Base-by-base conservation (phyloP, 2,113 vertebrate genomes). In the Megaceryle maxima region DNA sequence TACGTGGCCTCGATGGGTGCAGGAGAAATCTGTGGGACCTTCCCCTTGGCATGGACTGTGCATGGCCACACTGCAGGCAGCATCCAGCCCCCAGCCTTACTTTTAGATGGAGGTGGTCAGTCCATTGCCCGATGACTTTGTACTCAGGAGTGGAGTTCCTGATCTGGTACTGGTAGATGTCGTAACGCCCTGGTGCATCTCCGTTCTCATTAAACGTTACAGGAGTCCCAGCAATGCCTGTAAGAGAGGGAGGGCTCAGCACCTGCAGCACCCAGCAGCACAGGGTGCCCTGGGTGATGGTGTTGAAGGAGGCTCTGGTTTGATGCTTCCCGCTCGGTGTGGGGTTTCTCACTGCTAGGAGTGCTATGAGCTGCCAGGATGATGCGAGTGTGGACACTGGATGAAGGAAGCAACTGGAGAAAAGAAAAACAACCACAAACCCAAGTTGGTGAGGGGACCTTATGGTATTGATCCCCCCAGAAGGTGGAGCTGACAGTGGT, bases 81-180 rank as follows among this genome's bases (percentile, higher is more conserved):
- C 51, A 25, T 43, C 22, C 51, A 63, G 48, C 21, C n/a, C 90
- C n/a, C 33, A 51, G 15, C n/a, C 98, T 93, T 98, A 99, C 99
- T 76, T 99, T 97, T 43, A 99, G 98, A 95, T 99, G 97, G 50
- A 99, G 98, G 75, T 99, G 98, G 94, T 99, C 99, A 0, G 98
- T 99, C 99, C 99, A 99, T 56, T 99, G 98, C 68, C 99, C 99
- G 0, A 99, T 99, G 97, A 99, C 98, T 97, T 98, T 99, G 98
- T 99, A 99, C 91, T 99, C 99, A 0, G 98, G 98, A 3, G 98
- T 98, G 91, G 98, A 98, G 22, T 99, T 99, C 84, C 97, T 98
- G 62, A 99, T 98, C 97, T 99, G 99, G 97, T 99, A 99, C 95
- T 99, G 99, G 97, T 99, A 99, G 97, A 99, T 99, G 96, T 99